These are phyloP conservation scores for Thyatira batis DNA, from an alignment of 2,888 invertebrate species.

Conservation along the genomic window DNA sequence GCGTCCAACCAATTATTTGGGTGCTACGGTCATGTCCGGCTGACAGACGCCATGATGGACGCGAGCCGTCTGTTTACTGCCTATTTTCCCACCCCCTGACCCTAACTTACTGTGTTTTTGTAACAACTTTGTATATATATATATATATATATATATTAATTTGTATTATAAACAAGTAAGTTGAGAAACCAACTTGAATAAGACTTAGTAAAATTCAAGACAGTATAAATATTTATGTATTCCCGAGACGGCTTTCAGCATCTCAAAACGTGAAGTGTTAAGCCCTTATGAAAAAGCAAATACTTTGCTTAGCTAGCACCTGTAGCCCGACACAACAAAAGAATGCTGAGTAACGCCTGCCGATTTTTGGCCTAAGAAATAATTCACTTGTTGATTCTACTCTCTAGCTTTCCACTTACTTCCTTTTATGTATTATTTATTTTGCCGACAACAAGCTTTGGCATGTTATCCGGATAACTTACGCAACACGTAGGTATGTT, in stretches of 20 bases:
- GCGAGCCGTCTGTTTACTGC: constrained; percentile 54
- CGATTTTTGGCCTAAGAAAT: constrained; percentile 73
- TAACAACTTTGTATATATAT: constrained; percentile 10
- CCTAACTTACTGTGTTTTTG: constrained; percentile 30
- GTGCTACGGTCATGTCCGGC: constrained; percentile 33
- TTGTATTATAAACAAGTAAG: constrained; percentile 15
- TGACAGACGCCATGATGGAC: constrained; percentile 55
- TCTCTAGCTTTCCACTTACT: constrained; percentile 50
- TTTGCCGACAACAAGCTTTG: constrained; percentile 42
- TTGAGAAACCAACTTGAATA: constrained; percentile 6
- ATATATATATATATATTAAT: constrained; percentile 36
- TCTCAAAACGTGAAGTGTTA: constrained; percentile 31
- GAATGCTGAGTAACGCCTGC: constrained; percentile 67
- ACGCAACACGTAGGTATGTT: constrained; percentile 12
- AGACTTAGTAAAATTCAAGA: constrained; percentile 32
- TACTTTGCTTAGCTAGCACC: constrained; percentile 55
- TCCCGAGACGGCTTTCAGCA: constrained; percentile 34
- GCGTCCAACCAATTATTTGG: constrained; percentile 57
- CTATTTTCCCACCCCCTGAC: constrained; percentile 46
- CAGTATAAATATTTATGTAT: constrained; percentile 42
- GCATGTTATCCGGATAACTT: constrained; percentile 37
- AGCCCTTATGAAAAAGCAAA: constrained; percentile 60
- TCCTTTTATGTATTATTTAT: constrained; percentile 59
- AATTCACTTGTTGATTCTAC: constrained; percentile 75
- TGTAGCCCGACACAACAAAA: constrained; percentile 66